phyloP scores from a whole-genome alignment of 2,113 vertebrate genomes.

The Mesoclemmys tuberculata region DNA sequence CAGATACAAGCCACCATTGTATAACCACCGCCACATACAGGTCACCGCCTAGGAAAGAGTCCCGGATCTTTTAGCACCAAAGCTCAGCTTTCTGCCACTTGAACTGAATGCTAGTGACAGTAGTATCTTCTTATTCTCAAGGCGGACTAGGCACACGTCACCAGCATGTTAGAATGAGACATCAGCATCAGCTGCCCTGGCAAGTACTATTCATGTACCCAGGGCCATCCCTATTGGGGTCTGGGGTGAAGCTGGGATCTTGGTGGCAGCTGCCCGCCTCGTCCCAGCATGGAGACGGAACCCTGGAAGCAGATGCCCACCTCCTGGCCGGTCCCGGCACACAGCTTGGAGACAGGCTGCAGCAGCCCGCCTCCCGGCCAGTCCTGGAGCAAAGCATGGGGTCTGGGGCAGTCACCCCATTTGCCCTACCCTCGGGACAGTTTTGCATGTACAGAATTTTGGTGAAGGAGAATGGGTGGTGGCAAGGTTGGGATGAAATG shows the following conservation, averaged over 20 bases:
- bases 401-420: too few species aligned
- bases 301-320: too few species aligned
- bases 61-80: not conserved
- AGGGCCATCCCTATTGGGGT: too few species aligned
- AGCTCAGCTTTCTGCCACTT: not conserved
- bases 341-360: too few species aligned
- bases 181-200: accelerated
- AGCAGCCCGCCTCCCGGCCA: too few species aligned
- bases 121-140: not conserved
- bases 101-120: not conserved
- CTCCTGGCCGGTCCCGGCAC: too few species aligned
- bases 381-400: too few species aligned
- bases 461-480: not conserved
- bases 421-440: too few species aligned
- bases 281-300: too few species aligned
- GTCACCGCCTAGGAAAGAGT: not conserved
- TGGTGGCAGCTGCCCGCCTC: too few species aligned
- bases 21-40: not conserved
- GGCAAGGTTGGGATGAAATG: not conserved
- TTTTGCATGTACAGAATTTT: not conserved
- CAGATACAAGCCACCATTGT: not conserved
- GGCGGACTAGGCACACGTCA: not conserved
- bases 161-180: accelerated
- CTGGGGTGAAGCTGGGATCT: too few species aligned
- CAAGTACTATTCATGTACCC: not conserved